Percentiles rank a stretch among this genome's conserved stretches.
Conservation (phyloP, 1,140 invertebrate genomes). For the Calosoma granatense region DNA sequence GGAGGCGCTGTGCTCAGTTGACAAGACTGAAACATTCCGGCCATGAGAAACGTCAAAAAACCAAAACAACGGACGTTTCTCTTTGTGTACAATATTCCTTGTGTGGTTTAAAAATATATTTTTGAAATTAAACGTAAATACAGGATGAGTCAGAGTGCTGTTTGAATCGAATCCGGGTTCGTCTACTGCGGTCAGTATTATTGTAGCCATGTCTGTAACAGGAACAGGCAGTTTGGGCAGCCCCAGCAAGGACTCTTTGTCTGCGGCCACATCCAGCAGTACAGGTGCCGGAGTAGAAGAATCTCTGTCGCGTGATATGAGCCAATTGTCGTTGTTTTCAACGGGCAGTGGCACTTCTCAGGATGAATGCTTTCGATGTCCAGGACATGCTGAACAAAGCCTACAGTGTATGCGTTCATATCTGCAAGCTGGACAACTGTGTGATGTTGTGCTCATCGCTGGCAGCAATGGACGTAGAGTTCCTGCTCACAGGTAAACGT, state of each 20-base stretch:
- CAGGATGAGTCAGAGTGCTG: not conserved
- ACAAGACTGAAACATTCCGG: not conserved
- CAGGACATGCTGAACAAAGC: constrained; percentile 69
- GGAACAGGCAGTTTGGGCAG: constrained; percentile 24
- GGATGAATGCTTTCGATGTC: constrained; percentile 69
- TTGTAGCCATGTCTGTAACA: constrained; percentile 23
- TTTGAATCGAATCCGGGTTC: not conserved
- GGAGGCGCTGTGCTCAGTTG: not conserved
- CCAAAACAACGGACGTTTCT: not conserved
- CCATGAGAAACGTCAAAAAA: constrained; percentile 9
- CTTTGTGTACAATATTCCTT: constrained; percentile 1
- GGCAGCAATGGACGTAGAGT: constrained; percentile 42
- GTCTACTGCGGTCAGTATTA: constrained; percentile 3
- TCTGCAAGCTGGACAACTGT: constrained; percentile 65
- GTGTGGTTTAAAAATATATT: constrained; percentile 5
- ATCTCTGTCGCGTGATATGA: constrained; percentile 43
- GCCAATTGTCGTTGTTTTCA: constrained; percentile 43
- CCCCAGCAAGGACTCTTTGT: constrained; percentile 27
- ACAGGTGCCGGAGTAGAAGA: constrained; percentile 31
- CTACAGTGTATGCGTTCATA: constrained; percentile 72
- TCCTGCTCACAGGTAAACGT: constrained; percentile 41
- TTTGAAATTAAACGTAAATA: not conserved
- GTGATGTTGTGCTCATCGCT: constrained; percentile 68
- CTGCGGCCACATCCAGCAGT: constrained; percentile 19
- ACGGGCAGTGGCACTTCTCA: constrained; percentile 34